phyloP scores from a whole-genome alignment of 2,113 vertebrate species.

The Phaethornis superciliosus region DNA sequence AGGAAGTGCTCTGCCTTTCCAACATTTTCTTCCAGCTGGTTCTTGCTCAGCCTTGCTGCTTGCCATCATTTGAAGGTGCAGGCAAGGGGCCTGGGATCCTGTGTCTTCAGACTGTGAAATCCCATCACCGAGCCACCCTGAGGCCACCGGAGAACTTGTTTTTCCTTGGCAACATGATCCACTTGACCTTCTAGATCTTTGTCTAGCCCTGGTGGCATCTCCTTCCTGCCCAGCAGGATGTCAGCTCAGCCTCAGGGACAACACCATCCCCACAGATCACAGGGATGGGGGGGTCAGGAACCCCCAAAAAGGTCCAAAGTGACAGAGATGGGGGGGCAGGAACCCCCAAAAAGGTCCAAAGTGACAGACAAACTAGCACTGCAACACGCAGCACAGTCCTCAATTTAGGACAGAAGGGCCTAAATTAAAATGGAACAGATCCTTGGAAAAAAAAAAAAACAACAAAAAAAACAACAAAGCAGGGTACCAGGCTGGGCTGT shows the following conservation, averaged over 20 bases:
- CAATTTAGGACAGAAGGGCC: not conserved
- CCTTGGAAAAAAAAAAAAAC: too few relatives aligned
- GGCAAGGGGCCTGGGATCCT: not conserved
- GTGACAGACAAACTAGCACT: accelerated
- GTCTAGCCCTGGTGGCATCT: not conserved
- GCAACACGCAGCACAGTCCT: not conserved
- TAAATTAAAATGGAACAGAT: not conserved
- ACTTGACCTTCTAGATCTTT: not conserved
- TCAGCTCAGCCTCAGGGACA: accelerated
- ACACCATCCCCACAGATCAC: not conserved
- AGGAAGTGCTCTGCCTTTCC: not conserved
- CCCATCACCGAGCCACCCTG: not conserved
- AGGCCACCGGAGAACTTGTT: not conserved
- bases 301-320: accelerated
- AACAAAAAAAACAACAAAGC: too few relatives aligned
- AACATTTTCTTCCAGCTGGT: not conserved
- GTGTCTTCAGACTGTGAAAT: not conserved
- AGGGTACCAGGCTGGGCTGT: not conserved
- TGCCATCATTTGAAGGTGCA: not conserved
- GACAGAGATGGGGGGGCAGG: not conserved
- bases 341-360: not conserved
- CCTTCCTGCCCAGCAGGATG: not conserved
- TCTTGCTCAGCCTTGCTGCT: not conserved
- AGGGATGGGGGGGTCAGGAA: not conserved
- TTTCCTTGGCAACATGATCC: not conserved